Percentiles rank a stretch among this genome's conserved stretches.
These are phyloP conservation scores for Naja naja DNA, from an alignment of 2,113 vertebrate species.

Conservation along the genomic window DNA sequence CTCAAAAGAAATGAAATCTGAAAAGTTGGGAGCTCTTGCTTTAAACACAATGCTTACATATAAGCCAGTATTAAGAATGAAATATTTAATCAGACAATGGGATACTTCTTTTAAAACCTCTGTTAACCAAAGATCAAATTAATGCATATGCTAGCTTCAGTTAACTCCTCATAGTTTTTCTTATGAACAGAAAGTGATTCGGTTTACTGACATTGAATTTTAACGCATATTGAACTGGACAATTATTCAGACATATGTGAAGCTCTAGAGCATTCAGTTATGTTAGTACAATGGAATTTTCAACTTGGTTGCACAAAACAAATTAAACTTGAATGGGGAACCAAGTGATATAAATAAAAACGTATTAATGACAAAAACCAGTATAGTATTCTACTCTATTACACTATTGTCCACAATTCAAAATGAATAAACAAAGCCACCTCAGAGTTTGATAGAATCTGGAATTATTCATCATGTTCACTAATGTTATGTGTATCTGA, in stretches of 20 bases:
- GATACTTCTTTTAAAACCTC: conserved; percentile 60
- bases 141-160: conserved; percentile 56
- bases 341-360: background rate
- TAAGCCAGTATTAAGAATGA: conserved; percentile 59
- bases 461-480: background rate
- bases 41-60: conserved; percentile 66
- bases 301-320: conserved; percentile 1
- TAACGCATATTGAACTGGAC: conserved; percentile 29
- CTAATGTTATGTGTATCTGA: background rate
- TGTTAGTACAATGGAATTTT: conserved; percentile 18
- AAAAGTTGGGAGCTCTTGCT: conserved; percentile 58
- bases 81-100: conserved; percentile 68
- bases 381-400: background rate
- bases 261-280: conserved; percentile 44
- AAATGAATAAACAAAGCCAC: background rate
- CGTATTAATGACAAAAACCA: background rate
- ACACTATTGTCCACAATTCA: background rate
- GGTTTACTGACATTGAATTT: conserved; percentile 77
- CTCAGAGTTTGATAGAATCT: background rate
- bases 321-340: background rate
- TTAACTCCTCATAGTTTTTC: conserved; percentile 13
- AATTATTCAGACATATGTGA: conserved; percentile 37
- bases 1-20: conserved; percentile 61
- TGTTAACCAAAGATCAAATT: conserved; percentile 67
- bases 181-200: conserved; percentile 55